A percentile compares a stretch with the other conserved stretches of the same genome.
Evolutionary conservation across 2,888 invertebrate species (phyloP).

Genomic region (Mesorhabditis spiculigera): DNA sequence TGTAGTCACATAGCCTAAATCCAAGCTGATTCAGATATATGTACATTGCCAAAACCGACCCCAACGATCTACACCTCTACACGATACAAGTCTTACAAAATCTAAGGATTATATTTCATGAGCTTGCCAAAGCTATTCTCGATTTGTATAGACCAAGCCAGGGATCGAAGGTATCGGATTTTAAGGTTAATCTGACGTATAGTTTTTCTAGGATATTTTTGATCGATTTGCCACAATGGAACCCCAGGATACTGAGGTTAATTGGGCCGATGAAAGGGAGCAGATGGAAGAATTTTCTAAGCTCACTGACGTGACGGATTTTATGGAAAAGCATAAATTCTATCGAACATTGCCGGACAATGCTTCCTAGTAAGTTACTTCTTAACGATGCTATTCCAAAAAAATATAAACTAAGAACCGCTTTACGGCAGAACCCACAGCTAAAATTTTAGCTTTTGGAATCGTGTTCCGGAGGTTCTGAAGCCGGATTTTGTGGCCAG

Average conservation of each 20-base stretch:
- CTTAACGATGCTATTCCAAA: no score
- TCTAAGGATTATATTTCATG: not conserved
- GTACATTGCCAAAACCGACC: not conserved
- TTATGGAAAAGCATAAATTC: constrained; percentile 1
- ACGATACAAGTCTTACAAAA: not conserved
- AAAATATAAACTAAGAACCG: not conserved
- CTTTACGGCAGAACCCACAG: not conserved
- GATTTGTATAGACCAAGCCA: not conserved
- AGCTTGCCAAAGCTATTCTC: not conserved
- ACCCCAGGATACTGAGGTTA: not conserved
- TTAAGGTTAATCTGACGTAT: not conserved
- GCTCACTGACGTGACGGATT: not conserved
- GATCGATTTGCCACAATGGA: not conserved
- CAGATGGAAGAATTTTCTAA: not conserved
- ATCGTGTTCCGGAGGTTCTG: not conserved
- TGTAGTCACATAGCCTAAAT: not conserved
- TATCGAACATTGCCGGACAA: constrained; percentile 1
- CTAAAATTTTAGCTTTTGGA: not conserved
- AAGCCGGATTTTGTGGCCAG: constrained; percentile 4
- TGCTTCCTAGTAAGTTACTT: not conserved
- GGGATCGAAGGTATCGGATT: not conserved
- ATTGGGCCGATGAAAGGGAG: not conserved
- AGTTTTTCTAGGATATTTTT: not conserved
- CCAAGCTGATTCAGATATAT: not conserved
- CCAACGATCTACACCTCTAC: not conserved